Base-by-base conservation (phyloP, 2,113 vertebrate species). In the Candoia aspera region DNA sequence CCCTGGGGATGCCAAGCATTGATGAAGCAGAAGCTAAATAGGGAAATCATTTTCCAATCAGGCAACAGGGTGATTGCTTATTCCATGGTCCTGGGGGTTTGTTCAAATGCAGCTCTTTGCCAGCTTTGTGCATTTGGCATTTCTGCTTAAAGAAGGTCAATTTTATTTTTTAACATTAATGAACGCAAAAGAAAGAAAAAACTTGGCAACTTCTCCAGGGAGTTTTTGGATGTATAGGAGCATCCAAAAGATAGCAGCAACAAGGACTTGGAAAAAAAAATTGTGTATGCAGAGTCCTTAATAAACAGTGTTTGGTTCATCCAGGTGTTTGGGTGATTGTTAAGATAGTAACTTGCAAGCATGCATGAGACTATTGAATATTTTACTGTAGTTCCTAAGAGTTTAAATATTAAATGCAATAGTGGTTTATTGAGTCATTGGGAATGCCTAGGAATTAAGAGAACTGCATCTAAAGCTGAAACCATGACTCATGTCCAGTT, bases 1-100 rank as follows among this genome's bases (percentile, higher is more conserved):
- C 97, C 97, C 98, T 73, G 33, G 96, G 97, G 97, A 98, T 96
- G 97, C 96, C 95, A 95, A 93, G 95, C 87, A 60, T 96, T 98
- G 97, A 97, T 97, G 97, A 97, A 97, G 95, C 96, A 93, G 93
- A 93, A 94, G 96, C 98, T 98, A 97, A 98, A 95, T 95, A 98
- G 97, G 97, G 96, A 95, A 97, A 98, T 98, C 95, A 97, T 97
- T 98, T 98, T 97, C 97, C 96, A 96, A 95, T 98, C 97, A 97
- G 97, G 96, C 96, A 96, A 96, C 95, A 88, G 88, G 49, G 12
- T 94, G 93, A 92, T 93, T 96, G 53, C 95, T 98, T 96, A 97
- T 98, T 94, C 95, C 62, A 0, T 90, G 93, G 89, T 95, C 1
- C 0, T 95, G 96, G 94, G 73, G 83, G 83, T 42, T 91, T 88